phyloP scores from a whole-genome alignment of 2,888 invertebrate species.

The Nomada hirtipes region DNA sequence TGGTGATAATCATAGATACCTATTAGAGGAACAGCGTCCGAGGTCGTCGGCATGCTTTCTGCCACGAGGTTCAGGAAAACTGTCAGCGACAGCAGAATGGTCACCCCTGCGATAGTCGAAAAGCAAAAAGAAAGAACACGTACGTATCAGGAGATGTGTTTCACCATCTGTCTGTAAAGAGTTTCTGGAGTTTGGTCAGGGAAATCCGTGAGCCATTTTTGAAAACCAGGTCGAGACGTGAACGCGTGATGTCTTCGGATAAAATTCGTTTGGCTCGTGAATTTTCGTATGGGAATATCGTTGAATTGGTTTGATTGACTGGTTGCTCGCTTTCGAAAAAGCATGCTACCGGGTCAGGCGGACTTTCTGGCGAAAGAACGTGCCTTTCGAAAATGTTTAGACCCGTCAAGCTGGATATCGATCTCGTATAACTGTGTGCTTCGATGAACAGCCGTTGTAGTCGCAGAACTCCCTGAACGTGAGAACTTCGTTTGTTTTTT shows the following conservation, averaged over 20 bases:
- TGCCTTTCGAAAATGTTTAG: not conserved
- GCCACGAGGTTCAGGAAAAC: slow-evolving; percentile 99
- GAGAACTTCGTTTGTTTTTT: slow-evolving; percentile 6
- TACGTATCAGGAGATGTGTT: slow-evolving; percentile 30
- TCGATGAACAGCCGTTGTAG: slow-evolving; percentile 7
- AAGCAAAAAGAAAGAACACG: slow-evolving; percentile 27
- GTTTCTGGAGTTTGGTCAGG: not conserved
- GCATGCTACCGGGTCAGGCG: not conserved
- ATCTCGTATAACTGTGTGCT: not conserved
- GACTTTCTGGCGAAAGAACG: not conserved
- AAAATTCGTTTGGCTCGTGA: slow-evolving; percentile 9
- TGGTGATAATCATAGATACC: slow-evolving; percentile 84
- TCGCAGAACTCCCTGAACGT: not conserved
- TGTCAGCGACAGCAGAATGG: slow-evolving; percentile 98
- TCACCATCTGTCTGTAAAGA: not conserved
- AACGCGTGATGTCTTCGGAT: slow-evolving; percentile 2
- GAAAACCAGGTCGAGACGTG: not conserved
- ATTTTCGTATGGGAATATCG: slow-evolving; percentile 2
- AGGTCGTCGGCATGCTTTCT: slow-evolving; percentile 96
- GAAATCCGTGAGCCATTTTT: not conserved
- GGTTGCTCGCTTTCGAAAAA: not conserved
- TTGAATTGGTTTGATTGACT: not conserved
- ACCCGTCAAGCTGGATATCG: not conserved
- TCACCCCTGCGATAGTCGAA: slow-evolving; percentile 91
- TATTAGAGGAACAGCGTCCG: slow-evolving; percentile 93